Evolutionary conservation across 2,113 vertebrate genomes (phyloP).

Genomic region (Ictidomys tridecemlineatus): DNA sequence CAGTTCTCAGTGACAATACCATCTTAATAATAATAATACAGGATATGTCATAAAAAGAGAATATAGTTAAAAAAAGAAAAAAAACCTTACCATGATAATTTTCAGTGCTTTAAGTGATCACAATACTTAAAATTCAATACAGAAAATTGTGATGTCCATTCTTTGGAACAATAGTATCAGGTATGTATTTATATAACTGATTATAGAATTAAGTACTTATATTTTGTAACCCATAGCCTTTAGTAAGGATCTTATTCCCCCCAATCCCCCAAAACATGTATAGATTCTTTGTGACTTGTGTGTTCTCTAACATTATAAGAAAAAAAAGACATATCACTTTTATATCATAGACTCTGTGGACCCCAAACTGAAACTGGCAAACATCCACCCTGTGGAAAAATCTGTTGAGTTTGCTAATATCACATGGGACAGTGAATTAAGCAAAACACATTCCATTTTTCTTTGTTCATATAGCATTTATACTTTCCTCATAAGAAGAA

Average conservation of each 20-base stretch:
- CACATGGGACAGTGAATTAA: not conserved
- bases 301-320: not conserved
- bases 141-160: not conserved
- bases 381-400: no score
- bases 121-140: not conserved
- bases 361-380: not conserved
- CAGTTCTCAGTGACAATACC: not conserved
- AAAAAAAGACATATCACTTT: not conserved
- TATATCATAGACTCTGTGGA: not conserved
- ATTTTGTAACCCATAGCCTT: not conserved
- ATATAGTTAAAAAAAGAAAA: not conserved
- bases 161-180: not conserved
- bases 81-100: not conserved
- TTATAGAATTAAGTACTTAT: not conserved
- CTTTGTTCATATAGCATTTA: not conserved
- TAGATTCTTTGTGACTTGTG: not conserved
- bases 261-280: not conserved
- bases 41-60: not conserved
- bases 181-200: not conserved
- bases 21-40: not conserved
- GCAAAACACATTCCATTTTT: not conserved
- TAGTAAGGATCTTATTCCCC: not conserved
- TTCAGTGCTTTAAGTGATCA: not conserved
- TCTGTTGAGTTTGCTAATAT: not conserved
- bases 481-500: not conserved